Percentiles rank a stretch among this genome's conserved stretches.
Conservation (phyloP, 2,888 invertebrate species). For the Agonum fuliginosum region DNA sequence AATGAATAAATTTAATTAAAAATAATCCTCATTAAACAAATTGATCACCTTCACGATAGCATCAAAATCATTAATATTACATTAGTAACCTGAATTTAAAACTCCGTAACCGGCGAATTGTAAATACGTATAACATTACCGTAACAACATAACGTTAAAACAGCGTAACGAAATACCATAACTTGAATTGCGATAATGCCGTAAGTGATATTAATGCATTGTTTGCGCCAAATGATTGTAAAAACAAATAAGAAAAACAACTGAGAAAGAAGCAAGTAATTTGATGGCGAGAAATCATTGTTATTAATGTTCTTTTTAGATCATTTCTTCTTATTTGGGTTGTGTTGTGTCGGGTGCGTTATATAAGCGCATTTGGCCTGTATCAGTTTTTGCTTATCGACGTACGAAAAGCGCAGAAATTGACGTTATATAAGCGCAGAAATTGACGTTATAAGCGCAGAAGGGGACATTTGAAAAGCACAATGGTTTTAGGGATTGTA, state of each 20-base stretch:
- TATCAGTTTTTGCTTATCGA: too few relatives aligned
- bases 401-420: too few relatives aligned
- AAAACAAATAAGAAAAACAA: background rate
- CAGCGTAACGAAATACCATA: background rate
- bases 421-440: too few relatives aligned
- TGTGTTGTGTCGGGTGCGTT: too few relatives aligned
- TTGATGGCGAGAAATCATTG: background rate
- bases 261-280: background rate
- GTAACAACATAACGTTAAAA: conserved; percentile 6
- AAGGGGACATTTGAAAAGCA: too few relatives aligned
- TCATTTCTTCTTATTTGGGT: background rate
- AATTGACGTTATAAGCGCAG: too few relatives aligned
- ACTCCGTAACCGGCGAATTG: conserved; percentile 7
- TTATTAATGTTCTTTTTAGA: background rate
- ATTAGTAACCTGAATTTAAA: conserved; percentile 25
- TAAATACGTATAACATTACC: conserved; percentile 4
- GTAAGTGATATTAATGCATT: background rate
- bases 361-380: too few relatives aligned
- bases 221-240: background rate
- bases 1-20: background rate
- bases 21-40: conserved; percentile 14
- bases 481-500: too few relatives aligned
- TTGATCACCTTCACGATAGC: conserved; percentile 32
- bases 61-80: conserved; percentile 24
- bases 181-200: background rate